Base-by-base conservation (phyloP, 1,140 invertebrate genomes). In the Agrypnia vestita region DNA sequence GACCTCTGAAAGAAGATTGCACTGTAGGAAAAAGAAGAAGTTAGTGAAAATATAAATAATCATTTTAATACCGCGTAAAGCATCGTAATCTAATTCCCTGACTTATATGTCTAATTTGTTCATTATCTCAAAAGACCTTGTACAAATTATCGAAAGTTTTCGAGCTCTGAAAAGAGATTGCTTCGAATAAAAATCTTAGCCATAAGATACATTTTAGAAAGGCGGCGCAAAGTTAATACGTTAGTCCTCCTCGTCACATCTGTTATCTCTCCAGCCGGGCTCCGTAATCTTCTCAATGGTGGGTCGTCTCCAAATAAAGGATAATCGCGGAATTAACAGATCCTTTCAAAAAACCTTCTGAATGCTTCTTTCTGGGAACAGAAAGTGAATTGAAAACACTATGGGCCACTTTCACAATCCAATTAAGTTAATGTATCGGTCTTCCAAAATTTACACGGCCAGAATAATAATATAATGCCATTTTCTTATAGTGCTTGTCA, bases 251-350 rank as follows among this genome's bases (percentile, higher is more conserved):
- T 49, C 64, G 64, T 69, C 64, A 69, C 64, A 69, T 69, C 64
- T 69, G 64, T 69, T 69, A 44, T 69, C 64, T 43, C 46, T 69
- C 17, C 64, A n/a, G 64, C 15, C 15, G 11, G 8, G 11, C n/a
- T n/a, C 43, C 64, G 6, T 69, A 69, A 47, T 69, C 43, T 12
- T 46, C 10, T n/a, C n/a, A 47, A 69, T 69, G 43, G 43, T 12
- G 15, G 64, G 44, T 47, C 64, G 64, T 17, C 64, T 69, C 64
- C 19, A 69, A 69, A 69, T 69, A 69, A 69, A 69, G 64, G 64
- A 69, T 69, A 69, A 69, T 69, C 64, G 64, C 15, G 64, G 44
- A 35, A 69, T 69, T 69, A 69, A 69, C 64, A 69, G 64, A 64
- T 69, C 64, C 64, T 69, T 69, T 69, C 64, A 44, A 44, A 46